These are phyloP conservation scores for Embiotoca jacksoni DNA, from an alignment of 2,113 vertebrate genomes.

Conservation along the genomic window DNA sequence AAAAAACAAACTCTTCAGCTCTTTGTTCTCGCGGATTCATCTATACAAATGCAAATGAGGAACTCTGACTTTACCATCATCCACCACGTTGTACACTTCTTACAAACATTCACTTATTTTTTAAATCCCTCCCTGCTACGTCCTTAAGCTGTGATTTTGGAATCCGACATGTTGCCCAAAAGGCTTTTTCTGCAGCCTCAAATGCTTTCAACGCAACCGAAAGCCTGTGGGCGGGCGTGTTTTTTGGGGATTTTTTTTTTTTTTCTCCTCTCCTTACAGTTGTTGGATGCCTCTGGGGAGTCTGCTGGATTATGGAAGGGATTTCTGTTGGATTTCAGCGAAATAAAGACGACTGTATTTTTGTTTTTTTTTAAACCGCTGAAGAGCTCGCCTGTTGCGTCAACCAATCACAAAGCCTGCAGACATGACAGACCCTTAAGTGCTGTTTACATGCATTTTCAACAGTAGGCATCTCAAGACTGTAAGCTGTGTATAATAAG, in stretches of 20 bases:
- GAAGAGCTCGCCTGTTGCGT: conserved; percentile 56
- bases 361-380: conserved; percentile 28
- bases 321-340: conserved; percentile 71
- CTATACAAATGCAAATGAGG: conserved; percentile 59
- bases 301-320: conserved; percentile 72
- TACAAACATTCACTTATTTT: conserved; percentile 19
- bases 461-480: conserved; percentile 40
- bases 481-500: conserved; percentile 52
- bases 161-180: conserved; percentile 50
- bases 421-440: conserved; percentile 45
- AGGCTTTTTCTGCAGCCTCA: conserved; percentile 16
- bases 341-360: conserved; percentile 61
- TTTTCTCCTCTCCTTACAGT: conserved; percentile 28
- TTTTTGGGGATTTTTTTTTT: not conserved
- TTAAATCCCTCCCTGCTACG: conserved; percentile 47
- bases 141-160: conserved; percentile 47
- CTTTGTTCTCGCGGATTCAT: conserved; percentile 39
- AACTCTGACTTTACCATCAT: conserved; percentile 17
- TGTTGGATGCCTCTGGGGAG: conserved; percentile 64
- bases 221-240: conserved; percentile 61
- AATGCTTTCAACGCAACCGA: conserved; percentile 51
- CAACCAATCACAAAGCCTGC: conserved; percentile 64
- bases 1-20: conserved; percentile 23
- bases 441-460: conserved; percentile 68
- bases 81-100: conserved; percentile 25